Evolutionary conservation across 2,797 vertebrate species (phyloP).

Genomic region (Enteromius treurensis): DNA sequence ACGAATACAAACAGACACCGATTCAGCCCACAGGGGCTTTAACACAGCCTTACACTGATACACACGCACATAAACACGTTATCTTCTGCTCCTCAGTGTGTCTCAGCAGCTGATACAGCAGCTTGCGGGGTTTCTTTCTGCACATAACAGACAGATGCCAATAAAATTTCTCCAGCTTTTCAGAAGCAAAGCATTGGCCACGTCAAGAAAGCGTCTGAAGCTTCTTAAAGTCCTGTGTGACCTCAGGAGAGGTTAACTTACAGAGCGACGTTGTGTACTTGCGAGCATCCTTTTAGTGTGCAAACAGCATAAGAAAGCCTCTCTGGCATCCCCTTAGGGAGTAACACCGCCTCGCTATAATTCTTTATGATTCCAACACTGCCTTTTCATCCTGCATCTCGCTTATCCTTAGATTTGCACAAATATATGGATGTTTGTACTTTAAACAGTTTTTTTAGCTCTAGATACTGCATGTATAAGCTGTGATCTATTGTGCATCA

Average conservation of each 20-base stretch:
- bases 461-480: not conserved
- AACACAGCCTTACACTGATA: conserved; percentile 21
- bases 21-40: conserved; percentile 42
- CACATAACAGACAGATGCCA: conserved; percentile 30
- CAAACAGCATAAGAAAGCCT: conserved; percentile 44
- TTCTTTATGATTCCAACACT: conserved; percentile 26
- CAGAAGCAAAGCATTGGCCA: conserved; percentile 27
- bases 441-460: not conserved
- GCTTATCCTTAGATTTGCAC: not conserved
- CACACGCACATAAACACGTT: conserved; percentile 25
- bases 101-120: conserved; percentile 41
- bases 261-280: not conserved
- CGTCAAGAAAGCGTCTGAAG: conserved; percentile 13
- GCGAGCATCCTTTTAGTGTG: conserved; percentile 39
- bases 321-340: conserved; percentile 20
- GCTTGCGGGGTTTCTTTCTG: conserved; percentile 5
- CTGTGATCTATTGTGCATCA: conserved; percentile 3
- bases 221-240: conserved; percentile 5
- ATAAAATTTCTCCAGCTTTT: conserved; percentile 31
- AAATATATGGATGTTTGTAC: not conserved
- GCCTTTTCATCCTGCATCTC: conserved; percentile 8
- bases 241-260: conserved; percentile 35
- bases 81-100: conserved; percentile 11
- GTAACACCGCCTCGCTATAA: not conserved
- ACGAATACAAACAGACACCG: conserved; percentile 36